Conservation (phyloP, 1,140 invertebrate species). For the Nephila pilipes region DNA sequence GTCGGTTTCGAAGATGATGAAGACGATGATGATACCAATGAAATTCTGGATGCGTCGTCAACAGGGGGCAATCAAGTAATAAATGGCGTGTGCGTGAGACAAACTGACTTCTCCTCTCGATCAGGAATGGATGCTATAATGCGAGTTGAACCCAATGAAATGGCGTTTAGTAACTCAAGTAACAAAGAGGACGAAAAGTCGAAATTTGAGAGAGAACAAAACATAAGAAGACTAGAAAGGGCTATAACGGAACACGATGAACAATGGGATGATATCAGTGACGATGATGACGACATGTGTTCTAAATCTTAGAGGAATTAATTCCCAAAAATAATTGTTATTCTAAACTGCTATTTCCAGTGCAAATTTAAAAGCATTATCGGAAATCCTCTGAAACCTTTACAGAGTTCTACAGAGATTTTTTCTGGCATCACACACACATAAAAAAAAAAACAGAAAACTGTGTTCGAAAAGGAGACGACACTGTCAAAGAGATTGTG, state of each 20-base stretch:
- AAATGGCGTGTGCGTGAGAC: slow-evolving; percentile 95
- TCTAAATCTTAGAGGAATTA: background rate
- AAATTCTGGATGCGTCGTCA: slow-evolving; percentile 82
- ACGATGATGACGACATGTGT: slow-evolving; percentile 61
- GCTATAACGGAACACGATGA: slow-evolving; percentile 77
- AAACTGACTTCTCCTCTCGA: slow-evolving; percentile 80
- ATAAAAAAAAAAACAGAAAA: background rate
- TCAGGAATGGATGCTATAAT: slow-evolving; percentile 76
- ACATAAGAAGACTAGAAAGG: slow-evolving; percentile 78
- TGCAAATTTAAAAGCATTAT: background rate
- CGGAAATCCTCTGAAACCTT: background rate
- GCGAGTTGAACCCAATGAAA: slow-evolving; percentile 75
- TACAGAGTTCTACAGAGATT: background rate
- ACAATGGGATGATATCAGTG: slow-evolving; percentile 77
- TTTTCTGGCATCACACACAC: background rate
- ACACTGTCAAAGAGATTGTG: background rate
- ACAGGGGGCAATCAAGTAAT: slow-evolving; percentile 84
- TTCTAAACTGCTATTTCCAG: background rate
- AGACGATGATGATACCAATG: slow-evolving; percentile 82
- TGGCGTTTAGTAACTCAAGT: slow-evolving; percentile 63
- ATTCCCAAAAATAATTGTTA: background rate
- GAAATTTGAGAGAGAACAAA: slow-evolving; percentile 69
- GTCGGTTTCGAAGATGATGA: slow-evolving; percentile 78
- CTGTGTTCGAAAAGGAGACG: background rate
- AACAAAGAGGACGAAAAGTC: slow-evolving; percentile 71